Conservation (phyloP, 2,113 vertebrate species). For the Arizona elegans region DNA sequence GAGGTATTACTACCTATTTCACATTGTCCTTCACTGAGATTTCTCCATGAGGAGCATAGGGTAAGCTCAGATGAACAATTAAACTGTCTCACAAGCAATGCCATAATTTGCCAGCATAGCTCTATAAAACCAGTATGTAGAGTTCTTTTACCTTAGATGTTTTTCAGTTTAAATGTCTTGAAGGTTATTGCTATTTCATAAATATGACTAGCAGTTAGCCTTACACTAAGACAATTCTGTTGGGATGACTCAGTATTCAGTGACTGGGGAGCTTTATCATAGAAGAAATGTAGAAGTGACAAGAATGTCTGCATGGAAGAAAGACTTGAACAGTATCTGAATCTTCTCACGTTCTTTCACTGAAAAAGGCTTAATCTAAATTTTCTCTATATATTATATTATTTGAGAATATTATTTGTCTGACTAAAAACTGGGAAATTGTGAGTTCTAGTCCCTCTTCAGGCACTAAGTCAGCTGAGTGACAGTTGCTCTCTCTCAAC, state of each 20-base stretch:
- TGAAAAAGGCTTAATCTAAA: background rate
- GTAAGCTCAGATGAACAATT: background rate
- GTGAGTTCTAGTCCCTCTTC: background rate
- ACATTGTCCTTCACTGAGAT: background rate
- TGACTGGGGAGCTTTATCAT: background rate
- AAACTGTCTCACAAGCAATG: background rate
- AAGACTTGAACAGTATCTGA: background rate
- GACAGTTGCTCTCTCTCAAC: background rate
- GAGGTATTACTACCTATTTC: background rate
- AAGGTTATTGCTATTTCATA: background rate
- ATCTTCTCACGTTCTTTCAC: background rate
- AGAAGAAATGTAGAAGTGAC: background rate
- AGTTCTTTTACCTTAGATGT: background rate
- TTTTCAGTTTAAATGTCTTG: background rate
- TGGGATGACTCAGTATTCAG: background rate
- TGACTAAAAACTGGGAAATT: background rate
- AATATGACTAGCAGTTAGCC: background rate
- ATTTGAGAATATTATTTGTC: background rate
- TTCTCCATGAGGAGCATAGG: background rate
- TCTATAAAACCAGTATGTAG: background rate
- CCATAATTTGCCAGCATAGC: background rate
- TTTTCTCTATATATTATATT: background rate
- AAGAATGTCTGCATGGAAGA: background rate
- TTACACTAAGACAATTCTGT: background rate
- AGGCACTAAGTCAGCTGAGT: background rate